Conservation (phyloP, 2,113 vertebrate species). For the Mormyrus iriodes region DNA sequence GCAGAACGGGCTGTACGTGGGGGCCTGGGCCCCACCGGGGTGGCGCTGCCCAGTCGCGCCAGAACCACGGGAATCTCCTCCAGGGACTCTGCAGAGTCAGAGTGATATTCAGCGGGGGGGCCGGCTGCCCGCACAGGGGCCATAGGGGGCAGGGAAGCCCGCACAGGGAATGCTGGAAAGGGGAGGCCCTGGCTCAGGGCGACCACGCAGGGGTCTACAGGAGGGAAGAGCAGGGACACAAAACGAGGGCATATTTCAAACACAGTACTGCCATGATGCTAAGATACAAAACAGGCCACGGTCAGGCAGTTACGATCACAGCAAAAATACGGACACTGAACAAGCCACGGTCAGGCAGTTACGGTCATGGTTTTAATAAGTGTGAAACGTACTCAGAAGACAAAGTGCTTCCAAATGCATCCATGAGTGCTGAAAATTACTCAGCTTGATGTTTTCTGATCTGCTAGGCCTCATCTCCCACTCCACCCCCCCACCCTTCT, state of each 20-base stretch:
- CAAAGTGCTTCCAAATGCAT: not conserved
- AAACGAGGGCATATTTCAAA: not conserved
- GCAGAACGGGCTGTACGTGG: slow-evolving; percentile 21
- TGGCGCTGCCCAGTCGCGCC: slow-evolving; percentile 69
- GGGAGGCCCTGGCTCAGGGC: slow-evolving; percentile 56
- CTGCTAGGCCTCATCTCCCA: not conserved
- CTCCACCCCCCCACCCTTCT: not conserved
- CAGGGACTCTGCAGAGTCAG: slow-evolving; percentile 78
- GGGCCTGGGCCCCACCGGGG: slow-evolving; percentile 34
- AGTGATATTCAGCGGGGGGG: slow-evolving; percentile 70
- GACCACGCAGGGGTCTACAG: slow-evolving; percentile 38
- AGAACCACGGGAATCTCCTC: slow-evolving; percentile 82
- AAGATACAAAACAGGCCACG: not conserved
- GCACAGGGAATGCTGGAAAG: slow-evolving; percentile 58
- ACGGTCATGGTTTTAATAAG: not conserved
- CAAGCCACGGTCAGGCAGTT: not conserved
- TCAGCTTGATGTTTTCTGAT: not conserved
- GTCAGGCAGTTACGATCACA: not conserved
- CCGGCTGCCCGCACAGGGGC: slow-evolving; percentile 57
- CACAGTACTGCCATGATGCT: not conserved
- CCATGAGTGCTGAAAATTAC: not conserved
- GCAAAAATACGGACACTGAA: not conserved
- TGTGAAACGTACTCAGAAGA: not conserved
- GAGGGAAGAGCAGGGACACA: slow-evolving; percentile 12
- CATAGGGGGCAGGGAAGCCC: slow-evolving; percentile 45